Evolutionary conservation across 2,888 invertebrate species (phyloP).

Genomic region (Ariolimax columbianus): DNA sequence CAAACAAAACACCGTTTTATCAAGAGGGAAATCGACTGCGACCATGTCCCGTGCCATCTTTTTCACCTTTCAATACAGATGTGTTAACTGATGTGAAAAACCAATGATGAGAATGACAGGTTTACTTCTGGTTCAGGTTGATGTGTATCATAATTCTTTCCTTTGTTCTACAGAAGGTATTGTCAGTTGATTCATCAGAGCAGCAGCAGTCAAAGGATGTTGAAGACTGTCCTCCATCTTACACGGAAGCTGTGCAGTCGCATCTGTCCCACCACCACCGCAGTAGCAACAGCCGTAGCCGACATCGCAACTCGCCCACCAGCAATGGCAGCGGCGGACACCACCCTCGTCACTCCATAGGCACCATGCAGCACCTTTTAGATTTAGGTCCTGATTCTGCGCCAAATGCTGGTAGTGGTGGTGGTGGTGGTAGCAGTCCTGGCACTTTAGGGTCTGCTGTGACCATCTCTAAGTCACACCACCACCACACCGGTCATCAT

Average conservation of each 20-base stretch:
- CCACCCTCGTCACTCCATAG: conserved; percentile 36
- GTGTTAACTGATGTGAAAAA: too few relatives aligned
- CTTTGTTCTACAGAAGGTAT: conserved; percentile 22
- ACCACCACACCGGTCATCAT: conserved; percentile 51
- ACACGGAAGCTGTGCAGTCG: conserved; percentile 71
- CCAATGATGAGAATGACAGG: too few relatives aligned
- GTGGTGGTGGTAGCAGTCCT: conserved; percentile 56
- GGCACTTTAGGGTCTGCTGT: conserved; percentile 18
- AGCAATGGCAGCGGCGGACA: conserved; percentile 18
- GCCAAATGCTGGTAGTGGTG: conserved; percentile 45
- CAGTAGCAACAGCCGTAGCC: conserved; percentile 44
- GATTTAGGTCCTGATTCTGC: conserved; percentile 48
- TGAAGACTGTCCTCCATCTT: conserved; percentile 73
- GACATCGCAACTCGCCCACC: conserved; percentile 46
- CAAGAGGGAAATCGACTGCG: too few relatives aligned
- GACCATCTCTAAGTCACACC: conserved; percentile 44
- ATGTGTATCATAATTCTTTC: background rate
- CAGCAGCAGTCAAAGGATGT: conserved; percentile 41
- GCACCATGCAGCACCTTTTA: conserved; percentile 50
- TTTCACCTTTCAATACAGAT: too few relatives aligned
- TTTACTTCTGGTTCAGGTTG: too few relatives aligned
- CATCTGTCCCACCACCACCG: conserved; percentile 51
- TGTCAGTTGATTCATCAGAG: conserved; percentile 20
- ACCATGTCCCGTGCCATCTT: too few relatives aligned
- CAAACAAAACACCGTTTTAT: too few relatives aligned